phyloP scores from a whole-genome alignment of 23 tunicate species.

The Corella eumyota region DNA sequence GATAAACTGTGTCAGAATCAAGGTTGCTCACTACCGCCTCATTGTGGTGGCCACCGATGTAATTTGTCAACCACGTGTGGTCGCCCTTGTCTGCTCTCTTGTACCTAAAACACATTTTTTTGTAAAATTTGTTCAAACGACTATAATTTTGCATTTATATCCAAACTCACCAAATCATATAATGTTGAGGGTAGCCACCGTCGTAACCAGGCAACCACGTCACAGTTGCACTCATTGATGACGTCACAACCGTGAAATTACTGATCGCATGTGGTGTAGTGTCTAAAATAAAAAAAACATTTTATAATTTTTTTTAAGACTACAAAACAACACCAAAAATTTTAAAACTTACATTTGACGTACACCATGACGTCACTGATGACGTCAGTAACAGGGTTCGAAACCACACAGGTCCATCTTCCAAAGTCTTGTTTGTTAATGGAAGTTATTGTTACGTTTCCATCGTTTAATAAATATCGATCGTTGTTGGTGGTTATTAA shows the following conservation, averaged over 20 bases:
- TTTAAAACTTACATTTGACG: slow-evolving; percentile 51
- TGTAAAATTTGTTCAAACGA: background rate
- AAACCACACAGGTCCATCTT: slow-evolving; percentile 54
- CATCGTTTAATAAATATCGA: slow-evolving; percentile 24
- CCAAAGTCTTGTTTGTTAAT: slow-evolving; percentile 62
- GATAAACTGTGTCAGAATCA: slow-evolving; percentile 69
- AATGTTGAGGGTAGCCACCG: slow-evolving; percentile 75
- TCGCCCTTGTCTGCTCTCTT: slow-evolving; percentile 51
- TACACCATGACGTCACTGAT: slow-evolving; percentile 28
- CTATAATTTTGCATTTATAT: background rate
- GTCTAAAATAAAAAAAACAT: slow-evolving; percentile 15
- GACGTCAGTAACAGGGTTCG: slow-evolving; percentile 43
- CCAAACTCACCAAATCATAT: slow-evolving; percentile 50
- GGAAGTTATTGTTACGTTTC: slow-evolving; percentile 45
- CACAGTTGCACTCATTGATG: slow-evolving; percentile 32
- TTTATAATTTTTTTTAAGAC: background rate
- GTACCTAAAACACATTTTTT: slow-evolving; percentile 34
- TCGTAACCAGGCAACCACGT: slow-evolving; percentile 80
- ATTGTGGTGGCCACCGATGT: slow-evolving; percentile 36
- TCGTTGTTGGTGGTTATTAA: slow-evolving; percentile 3
- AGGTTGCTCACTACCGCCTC: slow-evolving; percentile 47
- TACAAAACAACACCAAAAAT: background rate
- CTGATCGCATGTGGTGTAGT: slow-evolving; percentile 69
- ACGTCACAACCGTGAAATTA: slow-evolving; percentile 36
- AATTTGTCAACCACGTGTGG: slow-evolving; percentile 61